phyloP scores from a whole-genome alignment of 2,113 vertebrate species.

The Oncorhynchus tshawytscha region DNA sequence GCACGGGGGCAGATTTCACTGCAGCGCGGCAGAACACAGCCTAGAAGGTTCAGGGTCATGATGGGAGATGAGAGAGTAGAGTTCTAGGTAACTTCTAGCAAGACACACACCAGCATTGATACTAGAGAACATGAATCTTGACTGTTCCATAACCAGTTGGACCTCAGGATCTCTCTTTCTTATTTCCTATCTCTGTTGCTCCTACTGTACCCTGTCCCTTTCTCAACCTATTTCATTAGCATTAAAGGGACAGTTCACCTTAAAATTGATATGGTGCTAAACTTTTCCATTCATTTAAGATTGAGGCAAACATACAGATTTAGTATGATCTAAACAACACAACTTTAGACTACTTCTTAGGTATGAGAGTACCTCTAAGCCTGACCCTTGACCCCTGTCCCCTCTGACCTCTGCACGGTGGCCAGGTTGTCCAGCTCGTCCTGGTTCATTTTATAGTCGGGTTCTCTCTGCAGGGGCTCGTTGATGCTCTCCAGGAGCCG shows the following conservation, averaged over 20 bases:
- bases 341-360: background rate
- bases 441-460: constrained; percentile 82
- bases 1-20: no score
- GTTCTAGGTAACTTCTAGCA: no score
- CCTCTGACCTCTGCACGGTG: constrained; percentile 85
- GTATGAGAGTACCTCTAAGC: background rate
- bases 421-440: constrained; percentile 89
- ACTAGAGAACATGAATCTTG: no score
- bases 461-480: constrained; percentile 79
- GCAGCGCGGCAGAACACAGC: no score
- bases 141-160: no score
- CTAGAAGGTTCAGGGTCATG: no score
- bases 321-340: background rate
- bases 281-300: background rate
- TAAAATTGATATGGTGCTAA: no score
- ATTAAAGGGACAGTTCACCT: no score
- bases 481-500: constrained; percentile 81
- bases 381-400: background rate
- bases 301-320: background rate
- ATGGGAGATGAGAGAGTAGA: no score
- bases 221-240: no score
- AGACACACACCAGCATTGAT: background rate
- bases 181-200: constrained; percentile 8
- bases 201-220: no score
- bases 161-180: no score